phyloP scores from a whole-genome alignment of 2,113 vertebrate species.

The Stegostoma tigrinum region DNA sequence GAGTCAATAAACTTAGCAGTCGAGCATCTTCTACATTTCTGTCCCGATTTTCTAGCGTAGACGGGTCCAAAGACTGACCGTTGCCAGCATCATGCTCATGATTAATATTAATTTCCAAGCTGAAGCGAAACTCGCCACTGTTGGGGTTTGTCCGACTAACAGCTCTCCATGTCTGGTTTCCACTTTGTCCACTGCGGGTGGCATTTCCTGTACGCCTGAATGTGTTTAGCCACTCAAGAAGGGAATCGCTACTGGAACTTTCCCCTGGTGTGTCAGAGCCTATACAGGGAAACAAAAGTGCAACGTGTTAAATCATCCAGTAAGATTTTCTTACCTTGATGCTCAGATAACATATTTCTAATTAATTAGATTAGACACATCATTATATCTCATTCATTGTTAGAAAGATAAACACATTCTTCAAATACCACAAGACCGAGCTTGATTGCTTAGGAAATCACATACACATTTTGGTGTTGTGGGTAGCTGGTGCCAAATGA shows the following conservation, averaged over 20 bases:
- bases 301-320: not conserved
- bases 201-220: constrained; percentile 84
- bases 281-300: constrained; percentile 48
- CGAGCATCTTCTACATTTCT: not conserved
- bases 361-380: not conserved
- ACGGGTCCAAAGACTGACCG: constrained; percentile 45
- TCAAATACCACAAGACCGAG: no score
- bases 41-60: not conserved
- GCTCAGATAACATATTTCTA: not conserved
- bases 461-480: no score
- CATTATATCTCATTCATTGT: no score
- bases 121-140: constrained; percentile 88
- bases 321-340: not conserved
- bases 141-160: constrained; percentile 88
- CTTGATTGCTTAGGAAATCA: no score
- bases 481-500: no score
- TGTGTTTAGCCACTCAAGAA: constrained; percentile 84
- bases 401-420: not conserved
- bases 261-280: constrained; percentile 67
- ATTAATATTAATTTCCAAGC: constrained; percentile 91
- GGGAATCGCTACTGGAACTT: constrained; percentile 70
- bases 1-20: not conserved
- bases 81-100: constrained; percentile 64
- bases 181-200: constrained; percentile 83
- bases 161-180: constrained; percentile 90